Conservation (phyloP, 1,140 invertebrate genomes). For the Lasioglossum baleicum region DNA sequence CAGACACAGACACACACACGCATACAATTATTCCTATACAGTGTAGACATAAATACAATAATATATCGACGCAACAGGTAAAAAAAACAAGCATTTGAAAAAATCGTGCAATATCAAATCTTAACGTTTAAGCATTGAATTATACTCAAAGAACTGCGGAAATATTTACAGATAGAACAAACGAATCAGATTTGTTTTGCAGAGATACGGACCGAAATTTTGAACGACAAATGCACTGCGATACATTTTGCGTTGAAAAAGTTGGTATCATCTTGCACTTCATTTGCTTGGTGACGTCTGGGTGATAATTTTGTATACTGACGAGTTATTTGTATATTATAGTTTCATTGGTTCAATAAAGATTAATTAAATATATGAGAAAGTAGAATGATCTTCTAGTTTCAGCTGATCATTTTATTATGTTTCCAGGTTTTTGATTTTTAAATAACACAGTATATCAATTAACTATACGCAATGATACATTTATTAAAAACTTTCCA, state of each 20-base stretch:
- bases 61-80: conserved; percentile 46
- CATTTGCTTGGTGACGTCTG: conserved; percentile 29
- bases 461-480: conserved; percentile 31
- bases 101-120: conserved; percentile 59
- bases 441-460: conserved; percentile 39
- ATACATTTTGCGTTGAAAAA: neutral
- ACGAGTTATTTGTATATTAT: conserved; percentile 54
- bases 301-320: conserved; percentile 56
- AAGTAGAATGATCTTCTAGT: neutral
- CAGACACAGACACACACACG: conserved; percentile 40
- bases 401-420: conserved; percentile 36
- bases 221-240: neutral
- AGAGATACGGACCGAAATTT: conserved; percentile 9
- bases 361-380: conserved; percentile 31
- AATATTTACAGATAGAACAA: conserved; percentile 30
- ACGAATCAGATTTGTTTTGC: conserved; percentile 16
- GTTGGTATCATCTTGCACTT: conserved; percentile 23
- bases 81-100: conserved; percentile 29
- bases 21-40: conserved; percentile 59
- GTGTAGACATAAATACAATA: conserved; percentile 51
- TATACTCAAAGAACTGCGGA: conserved; percentile 25
- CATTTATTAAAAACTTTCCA: conserved; percentile 34
- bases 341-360: conserved; percentile 60
- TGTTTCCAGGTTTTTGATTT: neutral
- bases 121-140: conserved; percentile 55